Conservation (phyloP, 2,797 vertebrate genomes). For the Gastrophryne carolinensis region DNA sequence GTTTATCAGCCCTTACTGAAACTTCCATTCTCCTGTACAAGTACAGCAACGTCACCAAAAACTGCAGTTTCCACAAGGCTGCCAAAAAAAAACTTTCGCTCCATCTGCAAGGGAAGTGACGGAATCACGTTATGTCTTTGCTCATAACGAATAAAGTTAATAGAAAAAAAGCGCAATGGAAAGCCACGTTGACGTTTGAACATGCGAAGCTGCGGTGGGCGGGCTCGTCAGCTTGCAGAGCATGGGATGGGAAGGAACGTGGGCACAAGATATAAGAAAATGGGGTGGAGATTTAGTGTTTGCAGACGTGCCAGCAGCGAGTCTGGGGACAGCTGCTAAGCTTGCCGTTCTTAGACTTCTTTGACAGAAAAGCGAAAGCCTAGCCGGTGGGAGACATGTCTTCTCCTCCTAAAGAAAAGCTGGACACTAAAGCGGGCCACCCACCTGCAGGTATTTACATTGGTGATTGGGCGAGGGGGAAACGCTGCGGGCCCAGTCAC, state of each 20-base stretch:
- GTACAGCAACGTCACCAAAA: no score
- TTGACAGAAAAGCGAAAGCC: neutral
- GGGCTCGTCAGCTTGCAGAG: neutral
- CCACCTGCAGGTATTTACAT: slow-evolving; percentile 41
- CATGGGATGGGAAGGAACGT: neutral
- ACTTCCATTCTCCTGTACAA: no score
- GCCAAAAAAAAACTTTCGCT: no score
- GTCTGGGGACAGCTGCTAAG: neutral
- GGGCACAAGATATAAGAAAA: neutral
- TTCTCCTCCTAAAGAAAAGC: slow-evolving; percentile 46
- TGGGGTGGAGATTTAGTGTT: slow-evolving; percentile 16
- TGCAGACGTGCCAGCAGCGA: slow-evolving; percentile 19
- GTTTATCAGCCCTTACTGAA: no score
- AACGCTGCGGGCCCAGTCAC: neutral
- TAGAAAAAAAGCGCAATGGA: neutral
- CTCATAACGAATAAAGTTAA: slow-evolving; percentile 24
- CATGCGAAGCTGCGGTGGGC: neutral
- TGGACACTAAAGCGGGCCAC: slow-evolving; percentile 45
- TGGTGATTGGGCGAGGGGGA: neutral
- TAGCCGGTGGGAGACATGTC: slow-evolving; percentile 17
- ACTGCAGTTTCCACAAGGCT: no score
- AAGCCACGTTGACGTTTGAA: slow-evolving; percentile 37
- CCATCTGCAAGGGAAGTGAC: no score
- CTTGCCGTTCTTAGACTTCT: neutral
- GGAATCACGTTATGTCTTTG: no score